Percentiles rank a stretch among this genome's conserved stretches.
Evolutionary conservation across 2,888 invertebrate genomes (phyloP).

Genomic region (Slavum lentiscoides): DNA sequence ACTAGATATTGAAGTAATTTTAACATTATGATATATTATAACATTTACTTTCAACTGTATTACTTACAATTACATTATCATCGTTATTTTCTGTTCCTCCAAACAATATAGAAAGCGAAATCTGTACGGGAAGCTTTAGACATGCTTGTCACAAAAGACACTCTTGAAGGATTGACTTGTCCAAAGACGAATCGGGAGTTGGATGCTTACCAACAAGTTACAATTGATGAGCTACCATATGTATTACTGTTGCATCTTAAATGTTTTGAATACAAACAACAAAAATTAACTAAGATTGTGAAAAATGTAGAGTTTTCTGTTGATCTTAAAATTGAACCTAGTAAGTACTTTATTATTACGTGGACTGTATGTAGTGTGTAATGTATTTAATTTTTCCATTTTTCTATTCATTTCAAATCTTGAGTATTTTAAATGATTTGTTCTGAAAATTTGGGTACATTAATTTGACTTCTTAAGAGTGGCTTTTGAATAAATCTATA

Average conservation of each 20-base stretch:
- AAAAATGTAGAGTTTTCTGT: constrained; percentile 89
- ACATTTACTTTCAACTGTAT: background rate
- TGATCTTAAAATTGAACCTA: constrained; percentile 85
- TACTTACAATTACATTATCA: background rate
- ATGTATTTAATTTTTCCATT: constrained; percentile 17
- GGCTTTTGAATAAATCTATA: constrained; percentile 15
- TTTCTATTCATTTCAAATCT: constrained; percentile 31
- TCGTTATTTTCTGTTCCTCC: constrained; percentile 16
- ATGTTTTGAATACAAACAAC: constrained; percentile 84
- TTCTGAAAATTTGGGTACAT: constrained; percentile 45
- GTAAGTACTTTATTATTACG: constrained; percentile 63
- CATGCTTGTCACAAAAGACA: constrained; percentile 74
- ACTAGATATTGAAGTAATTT: constrained; percentile 84
- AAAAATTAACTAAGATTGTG: constrained; percentile 88
- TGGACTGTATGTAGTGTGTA: background rate
- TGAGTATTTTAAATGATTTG: constrained; percentile 20
- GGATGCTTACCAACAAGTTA: constrained; percentile 87
- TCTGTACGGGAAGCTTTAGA: constrained; percentile 87
- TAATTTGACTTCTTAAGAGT: constrained; percentile 43
- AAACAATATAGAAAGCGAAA: constrained; percentile 69
- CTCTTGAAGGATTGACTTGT: constrained; percentile 83
- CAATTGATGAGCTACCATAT: constrained; percentile 85
- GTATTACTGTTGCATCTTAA: constrained; percentile 90
- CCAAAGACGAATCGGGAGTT: constrained; percentile 79
- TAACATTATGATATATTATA: background rate